Base-by-base conservation (phyloP, 2,888 invertebrate genomes). In the Aelia acuminata region DNA sequence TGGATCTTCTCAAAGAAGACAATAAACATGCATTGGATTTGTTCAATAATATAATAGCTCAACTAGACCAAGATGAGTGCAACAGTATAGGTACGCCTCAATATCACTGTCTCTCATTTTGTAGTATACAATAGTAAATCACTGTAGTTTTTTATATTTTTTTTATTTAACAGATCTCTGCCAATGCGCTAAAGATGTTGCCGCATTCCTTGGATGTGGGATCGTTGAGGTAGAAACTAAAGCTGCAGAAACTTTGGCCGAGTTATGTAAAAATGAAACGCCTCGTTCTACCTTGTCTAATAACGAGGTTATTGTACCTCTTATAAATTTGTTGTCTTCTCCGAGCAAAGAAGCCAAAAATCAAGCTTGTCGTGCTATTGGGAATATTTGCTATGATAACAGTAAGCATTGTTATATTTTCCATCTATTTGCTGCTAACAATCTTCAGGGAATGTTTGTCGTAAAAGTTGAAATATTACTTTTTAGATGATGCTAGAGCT, bases 341-440 rank as follows among this genome's bases (percentile, higher is more conserved):
- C 70, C 89, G 18, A 87, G 88, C 11, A 84, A 90, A 11, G 90
- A 90, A 86, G 84, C 88, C 31, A 93, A 94, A 20, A 95, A 95
- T 90, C 96, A 98, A 92, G 94, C 95, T 70, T 96, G 96, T 91
- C 94, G 98, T 91, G 96, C 97, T 5, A 93, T 98, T 39, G 98
- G 97, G 57, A 98, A 98, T 92, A 95, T 98, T 91, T 97, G 97
- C 92, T 98, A 96, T 92, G 96, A 97, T 91, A 97, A 97, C 93
- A 96, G 97, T 93, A 93, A 94, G 91, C 94, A 70, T 31, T 26
- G 10, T 49, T 84, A 5, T 84, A 1, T 84, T 3, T 84, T 20
- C 20, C 2, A 11, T 35, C 20, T 0, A 11, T 35, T 15, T 50
- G 20, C 3, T 8, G 10, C 15, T 20, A 18, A 87, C 11, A 1